These are phyloP conservation scores for Tachyglossus aculeatus DNA, from an alignment of 2,797 vertebrate genomes.

Conservation along the genomic window DNA sequence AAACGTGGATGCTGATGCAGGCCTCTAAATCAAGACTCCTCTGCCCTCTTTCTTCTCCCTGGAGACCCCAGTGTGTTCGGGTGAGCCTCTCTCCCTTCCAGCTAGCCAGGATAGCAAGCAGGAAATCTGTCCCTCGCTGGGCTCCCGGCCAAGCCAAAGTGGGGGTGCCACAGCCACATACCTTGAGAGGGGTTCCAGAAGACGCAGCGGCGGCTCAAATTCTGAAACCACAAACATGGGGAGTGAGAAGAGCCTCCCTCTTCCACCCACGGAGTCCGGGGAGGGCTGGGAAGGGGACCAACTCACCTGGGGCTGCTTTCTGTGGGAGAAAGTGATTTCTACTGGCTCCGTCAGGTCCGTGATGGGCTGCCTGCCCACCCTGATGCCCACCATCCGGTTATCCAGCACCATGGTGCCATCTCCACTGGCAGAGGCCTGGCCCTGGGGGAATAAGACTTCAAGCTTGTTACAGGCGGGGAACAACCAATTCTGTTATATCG, in stretches of 20 bases:
- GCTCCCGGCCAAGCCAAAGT: background rate
- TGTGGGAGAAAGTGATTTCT: constrained; percentile 78
- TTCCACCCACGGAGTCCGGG: background rate
- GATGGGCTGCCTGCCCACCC: constrained; percentile 73
- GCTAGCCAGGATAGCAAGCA: too few relatives aligned
- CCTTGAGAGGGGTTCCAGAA: constrained; percentile 72
- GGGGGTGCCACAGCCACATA: background rate
- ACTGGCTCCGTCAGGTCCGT: constrained; percentile 73
- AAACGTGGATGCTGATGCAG: too few relatives aligned
- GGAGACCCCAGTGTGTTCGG: too few relatives aligned
- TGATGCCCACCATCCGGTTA: constrained; percentile 80
- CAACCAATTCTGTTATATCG: too few relatives aligned
- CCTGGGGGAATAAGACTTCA: background rate
- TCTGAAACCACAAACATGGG: constrained; percentile 42
- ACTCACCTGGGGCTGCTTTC: constrained; percentile 68
- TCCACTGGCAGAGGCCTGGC: constrained; percentile 20
- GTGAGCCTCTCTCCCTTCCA: too few relatives aligned
- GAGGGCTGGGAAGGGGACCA: background rate
- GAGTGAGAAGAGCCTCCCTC: too few relatives aligned
- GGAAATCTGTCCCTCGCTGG: background rate
- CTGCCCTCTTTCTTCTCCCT: background rate
- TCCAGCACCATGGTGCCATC: constrained; percentile 55
- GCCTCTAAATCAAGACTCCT: too few relatives aligned
- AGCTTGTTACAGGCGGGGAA: too few relatives aligned
- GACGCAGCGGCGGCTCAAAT: constrained; percentile 21